Base-by-base conservation (phyloP, 1,140 invertebrate species). In the Gonatopus flavifemur region DNA sequence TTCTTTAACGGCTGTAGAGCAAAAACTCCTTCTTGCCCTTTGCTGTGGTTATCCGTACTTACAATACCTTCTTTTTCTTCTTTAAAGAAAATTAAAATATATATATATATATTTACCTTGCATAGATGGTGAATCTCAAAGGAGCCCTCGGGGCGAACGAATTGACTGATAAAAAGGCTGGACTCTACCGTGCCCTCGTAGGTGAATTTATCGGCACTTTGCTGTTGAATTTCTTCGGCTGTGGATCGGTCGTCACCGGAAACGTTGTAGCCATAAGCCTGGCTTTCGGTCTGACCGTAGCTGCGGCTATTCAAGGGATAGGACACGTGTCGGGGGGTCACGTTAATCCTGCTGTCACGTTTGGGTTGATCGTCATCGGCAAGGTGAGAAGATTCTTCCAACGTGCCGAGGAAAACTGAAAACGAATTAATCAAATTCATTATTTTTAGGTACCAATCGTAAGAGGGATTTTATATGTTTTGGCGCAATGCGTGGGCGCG, bases 311-410 rank as follows among this genome's bases (percentile, higher is more conserved):
- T 19, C 89, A 88, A 75, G 86, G 85, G 16, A 84, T 96, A 46
- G 91, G 90, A 3, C 92, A 96, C 70, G 82, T 96, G 20, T 93
- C 90, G 41, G 94, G 94, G 1, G 92, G 90, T 19, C 93, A 96
- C 69, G 82, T 96, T 35, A 96, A 96, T 81, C 93, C 93, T 0
- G 93, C 93, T 0, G 91, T 96, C 10, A 94, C 93, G 0, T 76
- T 81, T 3, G 92, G 86, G 2, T 82, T 95, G 66, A 70, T 92
- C 21, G 85, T 87, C 6, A 87, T 88, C 15, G 88, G 91, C 13
- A 88, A 89, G 65, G 86, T 94, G 39, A 82, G 33, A 13, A 2
- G 3, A 41, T 21, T 22, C 2, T 31, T 8, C 9, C 18, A 13
- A 31, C 28, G 13, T 20, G 8, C 19, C 22, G 5, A 15, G 20